Conservation (phyloP, 2,888 invertebrate genomes). For the Odontothrips loti region DNA sequence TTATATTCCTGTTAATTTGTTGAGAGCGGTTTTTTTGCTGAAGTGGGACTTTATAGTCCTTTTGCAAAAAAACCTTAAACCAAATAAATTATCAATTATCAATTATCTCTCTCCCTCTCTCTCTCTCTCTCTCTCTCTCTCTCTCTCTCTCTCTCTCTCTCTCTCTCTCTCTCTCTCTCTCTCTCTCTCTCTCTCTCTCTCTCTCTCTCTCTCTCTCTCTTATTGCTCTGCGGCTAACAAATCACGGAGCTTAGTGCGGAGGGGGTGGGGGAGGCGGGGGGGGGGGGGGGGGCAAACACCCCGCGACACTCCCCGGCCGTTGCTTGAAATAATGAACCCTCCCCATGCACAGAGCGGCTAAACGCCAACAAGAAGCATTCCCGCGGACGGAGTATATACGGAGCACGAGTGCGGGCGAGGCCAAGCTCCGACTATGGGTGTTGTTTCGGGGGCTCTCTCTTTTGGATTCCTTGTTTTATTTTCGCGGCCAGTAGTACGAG, state of each 20-base stretch:
- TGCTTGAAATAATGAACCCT: background rate
- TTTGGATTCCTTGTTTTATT: too few species aligned
- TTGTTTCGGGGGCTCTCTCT: background rate
- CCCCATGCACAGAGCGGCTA: background rate
- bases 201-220: background rate
- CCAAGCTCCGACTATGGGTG: background rate
- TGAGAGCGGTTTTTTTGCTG: too few species aligned
- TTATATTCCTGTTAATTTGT: too few species aligned
- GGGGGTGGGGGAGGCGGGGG: background rate
- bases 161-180: too few species aligned
- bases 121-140: too few species aligned
- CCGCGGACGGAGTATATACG: background rate
- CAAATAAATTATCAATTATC: too few species aligned
- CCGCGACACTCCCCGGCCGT: background rate
- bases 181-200: background rate
- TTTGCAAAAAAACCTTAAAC: too few species aligned
- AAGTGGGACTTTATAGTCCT: too few species aligned
- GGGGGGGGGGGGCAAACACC: conserved; percentile 5
- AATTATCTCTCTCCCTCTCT: too few species aligned
- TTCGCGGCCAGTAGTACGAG: background rate
- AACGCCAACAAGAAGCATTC: conserved; percentile 10
- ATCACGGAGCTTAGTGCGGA: background rate
- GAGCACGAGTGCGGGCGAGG: too few species aligned
- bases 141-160: too few species aligned
- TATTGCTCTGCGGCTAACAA: too few species aligned